Conservation (phyloP, 1,140 invertebrate genomes). For the Ylistrum balloti region DNA sequence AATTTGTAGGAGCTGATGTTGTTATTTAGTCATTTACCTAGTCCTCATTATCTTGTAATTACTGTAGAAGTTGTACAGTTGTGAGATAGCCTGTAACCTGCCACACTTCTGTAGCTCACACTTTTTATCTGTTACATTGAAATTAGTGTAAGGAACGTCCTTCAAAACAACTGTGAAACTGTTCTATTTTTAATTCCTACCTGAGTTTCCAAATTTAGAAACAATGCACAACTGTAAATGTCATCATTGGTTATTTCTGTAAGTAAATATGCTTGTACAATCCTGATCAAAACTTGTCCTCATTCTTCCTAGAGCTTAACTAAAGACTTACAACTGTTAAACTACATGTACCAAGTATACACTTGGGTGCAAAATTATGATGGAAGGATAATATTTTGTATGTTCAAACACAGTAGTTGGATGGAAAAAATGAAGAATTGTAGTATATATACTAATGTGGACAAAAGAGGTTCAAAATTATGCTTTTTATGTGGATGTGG, state of each 20-base stretch:
- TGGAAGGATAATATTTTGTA: no score
- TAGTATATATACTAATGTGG: no score
- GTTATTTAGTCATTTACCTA: background rate
- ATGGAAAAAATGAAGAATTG: no score
- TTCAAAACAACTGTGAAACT: background rate
- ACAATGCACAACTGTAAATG: background rate
- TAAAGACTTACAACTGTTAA: no score
- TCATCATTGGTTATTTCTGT: background rate
- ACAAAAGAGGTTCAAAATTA: no score
- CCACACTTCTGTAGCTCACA: background rate
- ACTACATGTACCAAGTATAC: no score
- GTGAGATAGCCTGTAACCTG: background rate
- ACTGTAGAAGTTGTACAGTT: background rate
- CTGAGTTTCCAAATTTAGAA: background rate
- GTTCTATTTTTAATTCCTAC: background rate
- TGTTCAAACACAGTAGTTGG: no score
- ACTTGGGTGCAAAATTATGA: no score
- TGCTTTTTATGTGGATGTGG: no score
- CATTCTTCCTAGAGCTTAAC: no score
- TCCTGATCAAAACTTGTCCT: no score
- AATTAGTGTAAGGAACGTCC: background rate
- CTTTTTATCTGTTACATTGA: background rate
- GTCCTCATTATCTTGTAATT: background rate
- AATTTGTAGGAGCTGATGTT: slow-evolving; percentile 3
- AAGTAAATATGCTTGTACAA: no score